Percentiles rank a stretch among this genome's conserved stretches.
Conservation (phyloP, 2,888 invertebrate genomes). For the Phytoseiulus persimilis region DNA sequence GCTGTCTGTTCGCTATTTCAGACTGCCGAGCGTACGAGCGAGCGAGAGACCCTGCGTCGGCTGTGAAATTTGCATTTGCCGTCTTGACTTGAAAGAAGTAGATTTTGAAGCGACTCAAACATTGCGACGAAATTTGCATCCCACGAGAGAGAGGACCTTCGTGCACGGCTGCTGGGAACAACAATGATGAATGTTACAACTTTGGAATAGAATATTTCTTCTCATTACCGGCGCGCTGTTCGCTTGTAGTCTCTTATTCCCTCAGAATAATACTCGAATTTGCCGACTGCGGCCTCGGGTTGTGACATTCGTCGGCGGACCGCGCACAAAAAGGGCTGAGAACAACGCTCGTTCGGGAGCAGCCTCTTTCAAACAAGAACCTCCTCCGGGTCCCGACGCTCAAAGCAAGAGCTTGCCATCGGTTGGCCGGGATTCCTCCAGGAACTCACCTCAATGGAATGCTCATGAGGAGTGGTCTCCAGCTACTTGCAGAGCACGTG, state of each 20-base stretch:
- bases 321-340: background rate
- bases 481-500: background rate
- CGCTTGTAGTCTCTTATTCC: background rate
- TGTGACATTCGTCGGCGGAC: background rate
- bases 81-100: background rate
- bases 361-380: background rate
- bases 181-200: background rate
- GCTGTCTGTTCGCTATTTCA: background rate
- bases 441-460: background rate
- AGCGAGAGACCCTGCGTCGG: background rate
- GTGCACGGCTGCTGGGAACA: background rate
- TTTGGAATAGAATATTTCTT: background rate
- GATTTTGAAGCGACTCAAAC: background rate
- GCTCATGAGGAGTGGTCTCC: background rate
- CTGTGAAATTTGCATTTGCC: background rate
- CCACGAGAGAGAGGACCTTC: background rate
- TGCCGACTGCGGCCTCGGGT: background rate
- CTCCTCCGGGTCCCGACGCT: background rate
- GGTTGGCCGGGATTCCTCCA: background rate
- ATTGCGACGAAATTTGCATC: background rate
- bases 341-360: background rate
- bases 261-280: background rate
- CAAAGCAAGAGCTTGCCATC: background rate
- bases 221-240: background rate
- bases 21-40: background rate